Conservation (phyloP, 1,140 invertebrate genomes). For the Ridgeia piscesae region DNA sequence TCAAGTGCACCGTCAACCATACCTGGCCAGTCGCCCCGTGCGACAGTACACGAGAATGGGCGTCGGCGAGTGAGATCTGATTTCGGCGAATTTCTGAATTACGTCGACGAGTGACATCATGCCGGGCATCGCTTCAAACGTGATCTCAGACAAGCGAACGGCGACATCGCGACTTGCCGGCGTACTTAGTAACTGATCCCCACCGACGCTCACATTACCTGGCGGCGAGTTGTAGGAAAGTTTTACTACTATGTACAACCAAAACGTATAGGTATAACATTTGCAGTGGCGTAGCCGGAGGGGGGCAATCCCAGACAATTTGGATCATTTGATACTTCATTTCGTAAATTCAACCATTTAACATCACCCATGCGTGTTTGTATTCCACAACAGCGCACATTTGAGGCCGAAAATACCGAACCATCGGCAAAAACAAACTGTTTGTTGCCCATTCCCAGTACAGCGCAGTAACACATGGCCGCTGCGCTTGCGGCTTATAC, state of each 20-base stretch:
- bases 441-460: too few species aligned
- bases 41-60: not conserved
- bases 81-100: not conserved
- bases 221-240: not conserved
- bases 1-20: not conserved
- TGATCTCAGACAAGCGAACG: not conserved
- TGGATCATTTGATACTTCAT: too few species aligned
- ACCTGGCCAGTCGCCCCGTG: not conserved
- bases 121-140: not conserved
- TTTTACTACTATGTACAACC: not conserved
- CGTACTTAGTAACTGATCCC: not conserved
- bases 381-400: too few species aligned
- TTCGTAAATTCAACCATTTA: too few species aligned
- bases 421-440: too few species aligned
- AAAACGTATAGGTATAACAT: too few species aligned
- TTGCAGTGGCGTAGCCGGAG: too few species aligned
- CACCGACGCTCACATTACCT: not conserved
- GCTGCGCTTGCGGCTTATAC: too few species aligned
- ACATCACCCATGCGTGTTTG: too few species aligned
- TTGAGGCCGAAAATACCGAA: too few species aligned
- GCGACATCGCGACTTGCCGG: not conserved
- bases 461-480: too few species aligned
- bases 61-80: not conserved
- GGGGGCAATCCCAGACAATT: too few species aligned
- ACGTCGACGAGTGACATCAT: not conserved